A percentile compares a stretch with the other conserved stretches of the same genome.
Conservation (phyloP, 2,113 vertebrate species). For the Corydoras maculifer region DNA sequence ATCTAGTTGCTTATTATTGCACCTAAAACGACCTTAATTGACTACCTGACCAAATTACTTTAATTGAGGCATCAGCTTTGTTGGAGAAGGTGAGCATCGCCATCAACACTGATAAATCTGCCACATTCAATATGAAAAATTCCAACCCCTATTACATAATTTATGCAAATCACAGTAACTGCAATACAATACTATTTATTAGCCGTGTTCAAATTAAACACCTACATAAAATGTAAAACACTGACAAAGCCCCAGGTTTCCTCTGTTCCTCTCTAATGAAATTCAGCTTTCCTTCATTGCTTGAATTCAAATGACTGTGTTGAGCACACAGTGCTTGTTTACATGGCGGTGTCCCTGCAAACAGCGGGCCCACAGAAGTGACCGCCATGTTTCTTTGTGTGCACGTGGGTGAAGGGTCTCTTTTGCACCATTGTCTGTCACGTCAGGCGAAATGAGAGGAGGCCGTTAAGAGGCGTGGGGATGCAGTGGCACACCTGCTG, state of each 20-base stretch:
- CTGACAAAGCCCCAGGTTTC: slow-evolving; percentile 22
- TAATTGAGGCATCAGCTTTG: slow-evolving; percentile 40
- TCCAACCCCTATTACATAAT: too few species aligned
- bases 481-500: slow-evolving; percentile 89
- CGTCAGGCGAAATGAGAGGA: slow-evolving; percentile 85
- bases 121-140: too few species aligned
- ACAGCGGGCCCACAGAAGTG: slow-evolving; percentile 32
- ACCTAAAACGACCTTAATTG: slow-evolving; percentile 39
- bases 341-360: slow-evolving; percentile 25
- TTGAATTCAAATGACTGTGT: slow-evolving; percentile 20
- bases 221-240: neutral
- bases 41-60: slow-evolving; percentile 37
- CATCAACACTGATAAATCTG: too few species aligned
- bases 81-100: slow-evolving; percentile 7
- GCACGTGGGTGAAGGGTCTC: slow-evolving; percentile 57
- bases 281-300: slow-evolving; percentile 23
- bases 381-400: slow-evolving; percentile 69
- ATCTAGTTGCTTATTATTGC: slow-evolving; percentile 60
- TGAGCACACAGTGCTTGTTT: slow-evolving; percentile 29
- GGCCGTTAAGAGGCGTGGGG: slow-evolving; percentile 83
- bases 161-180: too few species aligned
- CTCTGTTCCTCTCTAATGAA: slow-evolving; percentile 2
- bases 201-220: too few species aligned
- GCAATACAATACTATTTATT: too few species aligned
- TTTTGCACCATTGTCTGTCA: slow-evolving; percentile 79